Base-by-base conservation (phyloP, 2,113 vertebrate species). In the Sminthopsis crassicaudata region DNA sequence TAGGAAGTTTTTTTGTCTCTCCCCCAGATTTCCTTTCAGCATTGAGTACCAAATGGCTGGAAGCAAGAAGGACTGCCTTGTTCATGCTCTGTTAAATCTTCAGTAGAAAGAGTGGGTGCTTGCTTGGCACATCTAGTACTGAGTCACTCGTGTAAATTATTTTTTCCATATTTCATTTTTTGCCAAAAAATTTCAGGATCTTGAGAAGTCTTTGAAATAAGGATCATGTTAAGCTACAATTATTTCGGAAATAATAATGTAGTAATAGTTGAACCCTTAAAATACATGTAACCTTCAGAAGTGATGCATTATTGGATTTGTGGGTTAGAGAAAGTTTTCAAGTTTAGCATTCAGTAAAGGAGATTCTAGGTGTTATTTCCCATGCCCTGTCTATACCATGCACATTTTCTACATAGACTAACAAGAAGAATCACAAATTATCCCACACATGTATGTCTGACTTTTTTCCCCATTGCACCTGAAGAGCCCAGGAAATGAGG, bases 161-260 rank as follows among this genome's bases (percentile, higher is more conserved):
- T 93, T 92, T 94, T 51, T 76, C 25, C 19, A 30, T 27, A 46
- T 55, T 96, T 94, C 2, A 90, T 52, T 91, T 91, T 91, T 54
- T 90, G n/a, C 0, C 91, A 50, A 48, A 22, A 60, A 4, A 12
- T 30, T 95, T 88, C 46, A 55, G 24, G 89, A 53, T 94, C 60
- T 93, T 54, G 93, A 92, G 27, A 96, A n/a, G 48, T 60, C 25
- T 24, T 96, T 97, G 55, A 91, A 53, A 89, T 89, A 30, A 50
- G 30, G 6, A 7, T 91, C 91, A 53, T 46, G 50, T 90, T 23
- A 91, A 84, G 6, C 19, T 22, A 84, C 19, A 19, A 76, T 76
- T n/a, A 76, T 76, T 76, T 76, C 67, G n/a, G 5, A 76, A 76
- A n/a, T 30, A 84, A 84, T 84, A 42, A 42, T 23, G 19, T 60